These are phyloP conservation scores for Rhynchotus rufescens DNA, from an alignment of 2,797 vertebrate species.

Conservation along the genomic window DNA sequence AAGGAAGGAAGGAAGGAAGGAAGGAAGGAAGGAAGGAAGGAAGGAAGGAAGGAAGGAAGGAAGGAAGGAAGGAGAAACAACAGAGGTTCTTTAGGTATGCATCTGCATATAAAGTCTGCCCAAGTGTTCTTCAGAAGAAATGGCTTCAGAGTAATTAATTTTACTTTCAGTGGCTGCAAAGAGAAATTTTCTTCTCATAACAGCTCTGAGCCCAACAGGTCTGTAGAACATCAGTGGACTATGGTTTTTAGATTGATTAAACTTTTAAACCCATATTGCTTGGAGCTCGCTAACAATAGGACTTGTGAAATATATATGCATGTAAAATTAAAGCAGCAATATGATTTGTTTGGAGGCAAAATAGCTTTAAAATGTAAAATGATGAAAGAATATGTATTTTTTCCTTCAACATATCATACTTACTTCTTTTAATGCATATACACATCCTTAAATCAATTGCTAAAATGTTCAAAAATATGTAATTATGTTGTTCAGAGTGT, in stretches of 20 bases:
- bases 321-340: constrained; percentile 3
- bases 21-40: no score
- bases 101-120: not conserved
- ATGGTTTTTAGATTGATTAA: constrained; percentile 26
- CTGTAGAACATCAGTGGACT: not conserved
- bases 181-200: constrained; percentile 8
- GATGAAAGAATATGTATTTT: not conserved
- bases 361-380: not conserved
- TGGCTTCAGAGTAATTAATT: constrained; percentile 11
- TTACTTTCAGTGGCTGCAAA: constrained; percentile 8
- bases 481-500: constrained; percentile 61
- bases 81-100: not conserved
- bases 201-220: constrained; percentile 14
- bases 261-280: not conserved
- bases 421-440: not conserved
- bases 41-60: no score
- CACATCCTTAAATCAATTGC: constrained; percentile 34
- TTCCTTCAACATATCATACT: not conserved
- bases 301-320: not conserved
- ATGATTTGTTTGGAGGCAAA: constrained; percentile 25
- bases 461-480: constrained; percentile 50
- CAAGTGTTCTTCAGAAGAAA: not conserved
- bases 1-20: no score
- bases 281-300: not conserved
- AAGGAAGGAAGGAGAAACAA: no score